Evolutionary conservation across 2,888 invertebrate genomes (phyloP), one percentile per base, ranked within the genome.

Genomic region (Fabriciana adippe): DNA sequence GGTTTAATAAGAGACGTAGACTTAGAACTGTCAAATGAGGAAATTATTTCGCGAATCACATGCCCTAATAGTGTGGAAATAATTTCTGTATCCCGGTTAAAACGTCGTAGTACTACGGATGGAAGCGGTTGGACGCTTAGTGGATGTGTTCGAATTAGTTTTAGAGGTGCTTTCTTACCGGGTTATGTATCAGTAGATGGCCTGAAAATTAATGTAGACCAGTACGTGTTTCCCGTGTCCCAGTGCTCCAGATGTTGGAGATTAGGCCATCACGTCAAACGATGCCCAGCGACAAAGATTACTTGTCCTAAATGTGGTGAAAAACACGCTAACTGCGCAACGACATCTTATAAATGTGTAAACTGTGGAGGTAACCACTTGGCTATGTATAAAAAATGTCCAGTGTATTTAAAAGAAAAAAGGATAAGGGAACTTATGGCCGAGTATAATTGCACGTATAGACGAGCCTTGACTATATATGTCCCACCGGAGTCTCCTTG

Each of bases 1-100:
- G 77, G 76, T 6, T 48, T 76, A 1, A 71, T 77, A 0, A 74
- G 64, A 67, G 68, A 74, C 26, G 56, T 78, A 1, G 77, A 78
- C 6, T 1, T 75, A 1, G 74, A 75, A 0, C 48, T 74, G 50
- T 51, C 50, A 6, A 74, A 76, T 11, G 31, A 73, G 35, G 75
- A 75, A 11, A 56, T 77, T 11, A 2, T 68, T 2, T 47, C 71
- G n/a, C 64, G 54, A 11, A 35, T 74, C 2, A 18, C 56, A 11
- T 50, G 69, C 31, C 18, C 35, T 8, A 16, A 59, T 14, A 8
- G 16, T 26, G 26, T 26, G 3, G 26, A 60, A 50, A 26, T 60
- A 26, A 26, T 50, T 26, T 60, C 55, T 15, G 31, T 55, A 6
- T 11, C 11, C 15, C 26, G 55, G 15, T 14, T 55, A 6, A 60